Evolutionary conservation across 2,113 vertebrate genomes (phyloP), one percentile per base, ranked within the genome.

Genomic region (Urocolius indicus): DNA sequence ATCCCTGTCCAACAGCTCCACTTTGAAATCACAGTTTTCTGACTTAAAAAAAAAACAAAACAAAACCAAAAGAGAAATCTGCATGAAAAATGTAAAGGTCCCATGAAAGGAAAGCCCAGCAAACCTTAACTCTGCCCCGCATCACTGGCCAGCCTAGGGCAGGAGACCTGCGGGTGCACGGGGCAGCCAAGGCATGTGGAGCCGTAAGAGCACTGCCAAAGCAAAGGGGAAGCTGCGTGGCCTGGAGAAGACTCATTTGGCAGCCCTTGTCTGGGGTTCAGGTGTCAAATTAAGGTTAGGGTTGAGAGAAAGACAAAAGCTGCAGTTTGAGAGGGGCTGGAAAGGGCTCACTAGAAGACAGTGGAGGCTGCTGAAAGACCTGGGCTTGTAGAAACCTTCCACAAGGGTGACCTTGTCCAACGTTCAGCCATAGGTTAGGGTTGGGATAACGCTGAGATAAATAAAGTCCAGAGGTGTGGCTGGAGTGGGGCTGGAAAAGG

Each of bases 1-100:
- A 54, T 11, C 32, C 24, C 45, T 17, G 10, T 13, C 30, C 1
- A 0, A 61, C 8, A 0, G 0, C 66, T 67, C 3, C 0, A 61
- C 30, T 84, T 27, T 10, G 24, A 74, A 84, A 63, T 2, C 65
- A n/a, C 18, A 22, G 24, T 10, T 61, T 76, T 38, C 21, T 43
- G 15, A 54, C 26, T 57, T 32, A 6, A 41, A 71, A 43, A 77
- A 62, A 41, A 6, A 29, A 30, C 4, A 18, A 21, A 65, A 26
- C 23, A 17, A 6, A 23, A 6, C 17, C 24, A 41, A 41, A 41
- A 41, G 61, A 87, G 57, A 63, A 48, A 68, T 19, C 13, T 5
- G 13, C 55, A 67, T 6, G n/a, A 5, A 51, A 80, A 54, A 59
- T 13, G 13, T 48, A 26, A 73, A 72, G 63, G 68, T 8, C 26